Evolutionary conservation across 2,888 invertebrate genomes (phyloP), one percentile per base, ranked within the genome.

Genomic region (Coenonympha glycerion): DNA sequence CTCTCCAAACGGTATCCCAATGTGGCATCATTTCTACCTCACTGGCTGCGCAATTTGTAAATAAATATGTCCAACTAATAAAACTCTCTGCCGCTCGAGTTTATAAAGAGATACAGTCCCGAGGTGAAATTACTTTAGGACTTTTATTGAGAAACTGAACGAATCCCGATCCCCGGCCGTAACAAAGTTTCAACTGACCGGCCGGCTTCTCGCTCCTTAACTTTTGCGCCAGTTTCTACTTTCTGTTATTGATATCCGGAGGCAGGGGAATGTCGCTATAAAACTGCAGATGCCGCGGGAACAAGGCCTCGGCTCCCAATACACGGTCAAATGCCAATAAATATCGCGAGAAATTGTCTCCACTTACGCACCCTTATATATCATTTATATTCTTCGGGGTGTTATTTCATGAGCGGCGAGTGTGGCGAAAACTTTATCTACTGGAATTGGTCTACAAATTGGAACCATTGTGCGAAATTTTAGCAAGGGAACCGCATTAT

Each of bases 81-180:
- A 74, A 76, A 68, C 61, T 64, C 53, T 40, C 48, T 57, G 59
- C 50, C 53, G 56, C 61, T 62, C 61, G 51, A 69, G 68, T 79
- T 73, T 73, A 71, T 75, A 73, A 76, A 79, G 71, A 67, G 70
- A 75, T 73, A 72, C 62, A 68, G 73, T 75, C 74, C 72, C 75
- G 65, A 72, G 72, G 73, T 72, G 62, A 71, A 78, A 80, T 79
- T 76, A 77, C 76, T 79, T 78, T 66, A 56, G 55, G 73, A 82
- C 68, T 80, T 79, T 78, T 82, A 80, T 80, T 79, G 79, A 79
- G 76, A 76, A 77, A 79, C 71, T 75, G 67, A 61, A 62, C 62
- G 62, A 61, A 61, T 59, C 69, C 62, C 64, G 62, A 56, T n/a
- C n/a, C n/a, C n/a, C n/a, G n/a, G n/a, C 61, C 68, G 68, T 70